Evolutionary conservation across 2,888 invertebrate genomes (phyloP).

Genomic region (Magallana nippona): DNA sequence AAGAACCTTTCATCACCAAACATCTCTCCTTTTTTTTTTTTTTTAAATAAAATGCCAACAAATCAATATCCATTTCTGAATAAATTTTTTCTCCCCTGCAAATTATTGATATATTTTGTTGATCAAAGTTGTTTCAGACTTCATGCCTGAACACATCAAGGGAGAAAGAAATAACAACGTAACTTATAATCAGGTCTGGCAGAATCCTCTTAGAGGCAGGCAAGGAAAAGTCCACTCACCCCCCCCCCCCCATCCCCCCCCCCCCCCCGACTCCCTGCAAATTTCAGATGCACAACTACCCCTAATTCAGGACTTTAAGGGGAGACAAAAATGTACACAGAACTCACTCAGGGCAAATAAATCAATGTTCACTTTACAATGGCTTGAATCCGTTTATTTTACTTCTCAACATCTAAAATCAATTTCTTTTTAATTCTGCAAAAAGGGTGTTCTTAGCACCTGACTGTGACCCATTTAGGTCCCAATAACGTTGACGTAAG

Average conservation of each 20-base stretch:
- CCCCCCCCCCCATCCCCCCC: too few relatives aligned
- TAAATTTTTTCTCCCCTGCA: slow-evolving; percentile 4
- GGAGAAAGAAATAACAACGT: neutral
- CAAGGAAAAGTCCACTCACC: too few relatives aligned
- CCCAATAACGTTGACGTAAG: too few relatives aligned
- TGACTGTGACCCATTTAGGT: too few relatives aligned
- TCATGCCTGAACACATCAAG: neutral
- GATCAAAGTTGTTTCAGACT: neutral
- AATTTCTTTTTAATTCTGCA: slow-evolving; percentile 2
- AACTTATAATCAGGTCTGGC: neutral
- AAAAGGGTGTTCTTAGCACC: too few relatives aligned
- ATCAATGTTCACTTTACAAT: neutral
- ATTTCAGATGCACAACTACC: too few relatives aligned
- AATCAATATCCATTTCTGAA: slow-evolving; percentile 9
- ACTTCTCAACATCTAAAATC: neutral
- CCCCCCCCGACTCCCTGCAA: too few relatives aligned
- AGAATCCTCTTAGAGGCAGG: neutral
- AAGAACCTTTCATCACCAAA: neutral
- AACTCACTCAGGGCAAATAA: too few relatives aligned
- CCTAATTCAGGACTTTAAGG: too few relatives aligned
- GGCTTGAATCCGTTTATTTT: neutral
- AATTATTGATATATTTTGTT: slow-evolving; percentile 21
- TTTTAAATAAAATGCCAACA: neutral
- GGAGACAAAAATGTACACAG: too few relatives aligned
- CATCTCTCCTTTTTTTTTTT: neutral